Evolutionary conservation across 2,888 invertebrate species (phyloP), one percentile per base, ranked within the genome.

Genomic region (Stratiomys singularior): DNA sequence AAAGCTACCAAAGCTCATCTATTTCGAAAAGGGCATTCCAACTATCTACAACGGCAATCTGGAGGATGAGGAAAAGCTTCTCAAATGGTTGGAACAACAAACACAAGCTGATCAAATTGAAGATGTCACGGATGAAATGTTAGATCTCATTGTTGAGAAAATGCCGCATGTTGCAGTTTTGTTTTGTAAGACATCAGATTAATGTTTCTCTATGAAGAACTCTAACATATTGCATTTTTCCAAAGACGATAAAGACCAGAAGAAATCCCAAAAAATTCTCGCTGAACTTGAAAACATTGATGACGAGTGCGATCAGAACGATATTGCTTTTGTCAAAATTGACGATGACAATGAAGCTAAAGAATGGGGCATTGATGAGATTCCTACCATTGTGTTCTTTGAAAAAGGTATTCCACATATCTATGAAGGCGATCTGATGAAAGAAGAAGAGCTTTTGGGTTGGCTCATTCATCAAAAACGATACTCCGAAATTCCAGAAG

Each of bases 111-210:
- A 97, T 86, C 95, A 96, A 89, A 97, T 97, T 82, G 96, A 97
- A 88, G 96, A 97, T 84, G 93, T 97, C 77, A 97, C 96, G 21
- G 96, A 96, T 86, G 96, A 97, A 89, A 96, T 97, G 96, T 89
- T 97, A 81, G 96, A 96, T 85, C 90, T 95, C 84, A 92, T 97
- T 81, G 93, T 97, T 82, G 93, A 93, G 79, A 95, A 94, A 89
- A 94, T 95, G 92, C 93, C 92, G 7, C 93, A 94, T 85, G 95
- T 97, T 81, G 96, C 96, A 69, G 96, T 96, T 76, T 88, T 97
- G 82, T 97, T 96, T 89, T 96, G 96, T 96, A 90, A 93, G 94
- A 4, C n/a, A n/a, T 23, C 30, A 66, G 7, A 7, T 25, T 66
- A 28, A 56, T 46, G 18, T 37, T 2, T n/a, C 30, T 7, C 28